Conservation (phyloP, 2,888 invertebrate genomes). For the Cantharis lateralis region DNA sequence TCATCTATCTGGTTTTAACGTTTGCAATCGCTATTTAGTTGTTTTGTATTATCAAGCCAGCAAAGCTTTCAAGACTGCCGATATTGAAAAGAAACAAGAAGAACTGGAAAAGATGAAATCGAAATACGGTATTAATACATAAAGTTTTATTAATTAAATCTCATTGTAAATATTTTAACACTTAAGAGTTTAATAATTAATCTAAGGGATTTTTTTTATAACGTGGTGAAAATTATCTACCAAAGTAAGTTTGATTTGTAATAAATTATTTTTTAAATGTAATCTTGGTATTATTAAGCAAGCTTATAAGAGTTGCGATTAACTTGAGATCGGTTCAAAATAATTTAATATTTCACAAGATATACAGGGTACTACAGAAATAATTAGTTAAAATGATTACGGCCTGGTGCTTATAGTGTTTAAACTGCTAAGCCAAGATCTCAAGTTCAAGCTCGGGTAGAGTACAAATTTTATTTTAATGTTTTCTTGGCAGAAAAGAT, state of each 20-base stretch:
- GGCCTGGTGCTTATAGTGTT: too few species aligned
- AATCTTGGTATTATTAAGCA: too few species aligned
- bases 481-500: too few species aligned
- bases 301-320: too few species aligned
- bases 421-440: too few species aligned
- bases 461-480: too few species aligned
- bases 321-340: too few species aligned
- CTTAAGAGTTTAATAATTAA: not conserved
- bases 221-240: not conserved
- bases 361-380: too few species aligned
- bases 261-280: not conserved
- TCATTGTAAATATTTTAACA: not conserved
- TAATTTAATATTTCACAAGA: too few species aligned
- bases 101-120: conserved; percentile 94
- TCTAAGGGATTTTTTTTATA: not conserved
- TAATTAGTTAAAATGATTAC: too few species aligned
- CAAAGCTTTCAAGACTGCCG: conserved; percentile 94
- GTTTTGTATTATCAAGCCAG: conserved; percentile 97
- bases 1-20: conserved; percentile 98
- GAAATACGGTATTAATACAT: conserved; percentile 77
- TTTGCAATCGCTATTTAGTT: conserved; percentile 98
- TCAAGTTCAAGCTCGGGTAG: too few species aligned
- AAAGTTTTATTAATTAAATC: not conserved
- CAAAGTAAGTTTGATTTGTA: not conserved
- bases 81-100: conserved; percentile 94